phyloP scores from a whole-genome alignment of 2,888 invertebrate genomes.

The Napeogenes inachia region DNA sequence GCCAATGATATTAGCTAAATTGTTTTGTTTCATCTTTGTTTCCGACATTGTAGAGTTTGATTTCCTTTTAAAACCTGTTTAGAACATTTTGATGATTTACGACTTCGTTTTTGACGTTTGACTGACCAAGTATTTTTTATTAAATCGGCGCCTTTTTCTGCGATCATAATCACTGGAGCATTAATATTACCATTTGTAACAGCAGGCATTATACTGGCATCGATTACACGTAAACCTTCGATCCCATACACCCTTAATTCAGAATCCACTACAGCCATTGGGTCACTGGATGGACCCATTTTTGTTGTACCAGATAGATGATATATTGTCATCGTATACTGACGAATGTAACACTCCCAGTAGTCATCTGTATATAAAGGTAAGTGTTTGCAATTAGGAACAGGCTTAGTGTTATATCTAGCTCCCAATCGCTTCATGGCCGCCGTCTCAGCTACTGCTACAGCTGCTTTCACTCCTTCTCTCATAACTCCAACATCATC shows the following conservation, averaged over 20 bases:
- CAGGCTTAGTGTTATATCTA: conserved; percentile 82
- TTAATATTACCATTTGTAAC: conserved; percentile 93
- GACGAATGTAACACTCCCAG: conserved; percentile 89
- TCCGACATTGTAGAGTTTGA: conserved; percentile 40
- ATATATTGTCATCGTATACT: conserved; percentile 92
- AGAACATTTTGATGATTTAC: conserved; percentile 49
- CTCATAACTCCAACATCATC: conserved; percentile 89
- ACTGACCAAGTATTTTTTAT: conserved; percentile 84
- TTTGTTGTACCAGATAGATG: conserved; percentile 90
- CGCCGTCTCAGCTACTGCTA: conserved; percentile 87
- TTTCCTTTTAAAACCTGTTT: conserved; percentile 41
- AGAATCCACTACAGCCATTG: conserved; percentile 89
- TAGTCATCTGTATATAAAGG: conserved; percentile 89
- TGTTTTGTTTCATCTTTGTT: conserved; percentile 50
- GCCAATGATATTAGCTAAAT: conserved; percentile 8
- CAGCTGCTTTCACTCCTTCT: conserved; percentile 90
- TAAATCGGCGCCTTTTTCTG: conserved; percentile 89
- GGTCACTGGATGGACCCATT: conserved; percentile 88
- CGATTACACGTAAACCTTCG: conserved; percentile 87
- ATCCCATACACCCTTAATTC: conserved; percentile 86
- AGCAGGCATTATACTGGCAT: conserved; percentile 92
- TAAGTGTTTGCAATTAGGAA: conserved; percentile 90
- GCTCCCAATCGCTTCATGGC: conserved; percentile 89
- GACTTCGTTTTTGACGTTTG: conserved; percentile 39
- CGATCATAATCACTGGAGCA: conserved; percentile 92